Percentiles rank a stretch among this genome's conserved stretches.
Conservation (phyloP, 2,797 vertebrate species). For the Ciconia nigra region DNA sequence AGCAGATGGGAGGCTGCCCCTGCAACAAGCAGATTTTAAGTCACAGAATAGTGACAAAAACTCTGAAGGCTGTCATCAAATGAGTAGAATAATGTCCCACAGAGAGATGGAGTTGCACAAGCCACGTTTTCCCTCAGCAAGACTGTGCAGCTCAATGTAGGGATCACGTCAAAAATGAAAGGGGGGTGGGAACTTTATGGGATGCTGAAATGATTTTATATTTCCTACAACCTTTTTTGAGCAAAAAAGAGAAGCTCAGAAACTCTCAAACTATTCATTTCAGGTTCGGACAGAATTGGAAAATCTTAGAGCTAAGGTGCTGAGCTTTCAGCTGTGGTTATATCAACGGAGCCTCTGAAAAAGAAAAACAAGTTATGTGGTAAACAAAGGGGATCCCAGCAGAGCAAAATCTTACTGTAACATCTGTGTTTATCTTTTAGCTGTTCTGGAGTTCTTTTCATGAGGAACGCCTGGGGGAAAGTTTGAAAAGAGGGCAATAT, state of each 20-base stretch:
- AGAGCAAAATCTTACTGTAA: neutral
- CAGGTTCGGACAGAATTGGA: neutral
- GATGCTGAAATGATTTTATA: neutral
- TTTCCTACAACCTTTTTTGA: neutral
- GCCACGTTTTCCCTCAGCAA: neutral
- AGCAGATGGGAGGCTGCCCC: neutral
- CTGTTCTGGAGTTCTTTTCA: neutral
- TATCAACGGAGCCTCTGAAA: neutral
- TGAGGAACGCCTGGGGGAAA: neutral
- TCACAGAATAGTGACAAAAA: neutral
- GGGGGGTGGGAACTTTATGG: neutral
- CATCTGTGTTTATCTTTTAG: neutral
- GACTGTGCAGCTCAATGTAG: neutral
- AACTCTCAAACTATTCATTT: neutral
- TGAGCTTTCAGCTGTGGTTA: neutral
- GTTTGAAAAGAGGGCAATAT: neutral
- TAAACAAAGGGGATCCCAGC: neutral
- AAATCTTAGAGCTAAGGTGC: neutral
- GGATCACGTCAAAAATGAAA: neutral
- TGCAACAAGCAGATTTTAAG: neutral
- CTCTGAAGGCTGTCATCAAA: neutral
- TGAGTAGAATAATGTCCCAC: neutral
- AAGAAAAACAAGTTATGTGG: neutral
- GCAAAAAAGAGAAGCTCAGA: neutral
- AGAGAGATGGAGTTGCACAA: neutral